A percentile compares a stretch with the other conserved stretches of the same genome.
Evolutionary conservation across 2,797 vertebrate species (phyloP).

Genomic region (Menidia menidia): DNA sequence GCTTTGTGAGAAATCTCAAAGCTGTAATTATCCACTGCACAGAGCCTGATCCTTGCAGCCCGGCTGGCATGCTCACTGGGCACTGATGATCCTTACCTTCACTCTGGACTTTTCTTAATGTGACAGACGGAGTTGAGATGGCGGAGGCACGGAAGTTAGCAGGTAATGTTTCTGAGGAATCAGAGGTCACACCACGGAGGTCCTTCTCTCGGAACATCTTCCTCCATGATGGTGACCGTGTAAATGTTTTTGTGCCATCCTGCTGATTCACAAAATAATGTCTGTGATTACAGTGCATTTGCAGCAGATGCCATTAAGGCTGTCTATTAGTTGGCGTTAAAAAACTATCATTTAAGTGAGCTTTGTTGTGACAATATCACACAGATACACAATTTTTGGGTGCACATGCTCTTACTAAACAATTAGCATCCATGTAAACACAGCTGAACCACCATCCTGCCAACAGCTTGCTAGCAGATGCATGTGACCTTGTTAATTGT

Average conservation of each 20-base stretch:
- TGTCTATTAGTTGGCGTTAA: constrained; percentile 32
- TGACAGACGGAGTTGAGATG: constrained; percentile 90
- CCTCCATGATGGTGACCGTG: constrained; percentile 93
- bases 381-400: constrained; percentile 48
- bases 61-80: background rate
- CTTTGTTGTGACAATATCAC: constrained; percentile 48
- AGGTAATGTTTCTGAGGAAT: constrained; percentile 92
- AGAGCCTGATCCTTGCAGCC: background rate
- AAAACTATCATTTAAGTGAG: constrained; percentile 42
- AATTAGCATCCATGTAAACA: constrained; percentile 67
- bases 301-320: constrained; percentile 22
- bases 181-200: constrained; percentile 90
- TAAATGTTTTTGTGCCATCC: constrained; percentile 93
- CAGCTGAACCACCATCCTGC: constrained; percentile 59
- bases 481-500: constrained; percentile 11
- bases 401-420: constrained; percentile 56
- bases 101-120: constrained; percentile 92
- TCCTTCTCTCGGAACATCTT: constrained; percentile 96
- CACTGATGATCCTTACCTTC: constrained; percentile 82
- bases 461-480: constrained; percentile 37
- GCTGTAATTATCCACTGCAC: background rate
- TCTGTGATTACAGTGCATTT: constrained; percentile 20
- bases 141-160: constrained; percentile 93
- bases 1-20: constrained; percentile 1
- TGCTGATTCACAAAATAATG: constrained; percentile 51